Evolutionary conservation across 92 coral and sea anemone species (phyloP).

Genomic region (Virgularia gustaviana): DNA sequence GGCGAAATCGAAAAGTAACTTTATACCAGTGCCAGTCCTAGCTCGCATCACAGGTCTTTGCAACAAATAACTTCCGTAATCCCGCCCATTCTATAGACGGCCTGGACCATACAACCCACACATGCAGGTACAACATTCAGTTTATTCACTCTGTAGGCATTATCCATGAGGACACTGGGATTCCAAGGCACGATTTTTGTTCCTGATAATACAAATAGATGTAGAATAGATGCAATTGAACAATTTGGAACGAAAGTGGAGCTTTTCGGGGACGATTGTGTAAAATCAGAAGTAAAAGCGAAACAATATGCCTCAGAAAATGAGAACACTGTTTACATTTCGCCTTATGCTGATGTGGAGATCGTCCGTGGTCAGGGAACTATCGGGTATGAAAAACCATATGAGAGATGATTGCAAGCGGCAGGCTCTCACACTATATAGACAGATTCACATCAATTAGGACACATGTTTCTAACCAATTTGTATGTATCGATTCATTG

Average conservation of each 20-base stretch:
- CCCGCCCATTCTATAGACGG: background rate
- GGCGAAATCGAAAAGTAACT: too few relatives aligned
- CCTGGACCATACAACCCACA: background rate
- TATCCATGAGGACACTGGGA: slow-evolving; percentile 62
- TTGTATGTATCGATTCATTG: background rate
- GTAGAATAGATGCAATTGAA: slow-evolving; percentile 58
- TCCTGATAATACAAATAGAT: slow-evolving; percentile 54
- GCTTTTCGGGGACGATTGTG: slow-evolving; percentile 71
- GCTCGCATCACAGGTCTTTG: background rate
- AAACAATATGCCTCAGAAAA: slow-evolving; percentile 71
- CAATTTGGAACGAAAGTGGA: slow-evolving; percentile 58
- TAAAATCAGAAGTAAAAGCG: slow-evolving; percentile 73
- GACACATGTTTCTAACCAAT: background rate
- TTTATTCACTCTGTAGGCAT: slow-evolving; percentile 64
- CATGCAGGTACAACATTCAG: too few relatives aligned
- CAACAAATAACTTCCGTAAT: background rate
- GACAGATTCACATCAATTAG: too few relatives aligned
- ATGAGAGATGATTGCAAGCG: background rate
- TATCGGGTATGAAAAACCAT: slow-evolving; percentile 57
- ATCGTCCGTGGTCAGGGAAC: slow-evolving; percentile 83
- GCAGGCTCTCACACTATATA: background rate
- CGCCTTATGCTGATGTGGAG: slow-evolving; percentile 77
- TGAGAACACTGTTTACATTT: slow-evolving; percentile 51
- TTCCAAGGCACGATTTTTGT: slow-evolving; percentile 63
- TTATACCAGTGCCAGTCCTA: too few relatives aligned